Percentiles rank a stretch among this genome's conserved stretches.
phyloP scores from a whole-genome alignment of 2,888 invertebrate genomes.

The Neocrepidodera transversa region DNA sequence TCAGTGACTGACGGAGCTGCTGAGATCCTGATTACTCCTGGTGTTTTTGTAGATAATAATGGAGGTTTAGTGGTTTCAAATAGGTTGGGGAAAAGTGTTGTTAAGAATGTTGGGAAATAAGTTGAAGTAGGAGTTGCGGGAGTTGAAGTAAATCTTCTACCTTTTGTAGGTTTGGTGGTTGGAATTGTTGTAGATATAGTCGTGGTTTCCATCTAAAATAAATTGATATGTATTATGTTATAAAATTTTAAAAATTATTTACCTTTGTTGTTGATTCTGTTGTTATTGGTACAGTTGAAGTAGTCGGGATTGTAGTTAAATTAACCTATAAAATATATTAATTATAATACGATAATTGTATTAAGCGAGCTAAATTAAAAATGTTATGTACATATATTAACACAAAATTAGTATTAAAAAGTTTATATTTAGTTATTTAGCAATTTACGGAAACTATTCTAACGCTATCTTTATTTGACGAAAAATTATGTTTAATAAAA shows the following conservation, averaged over 20 bases:
- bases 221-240: constrained; percentile 15
- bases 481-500: no score
- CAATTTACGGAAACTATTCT: no score
- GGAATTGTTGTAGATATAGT: constrained; percentile 27
- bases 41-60: constrained; percentile 29
- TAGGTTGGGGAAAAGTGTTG: constrained; percentile 48
- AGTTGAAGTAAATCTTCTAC: constrained; percentile 40
- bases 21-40: constrained; percentile 25
- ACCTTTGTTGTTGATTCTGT: constrained; percentile 47
- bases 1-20: constrained; percentile 32
- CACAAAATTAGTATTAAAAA: no score
- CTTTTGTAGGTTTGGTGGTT: constrained; percentile 25
- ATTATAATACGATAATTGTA: neutral
- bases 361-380: no score
- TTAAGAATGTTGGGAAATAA: constrained; percentile 52
- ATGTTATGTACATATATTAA: no score
- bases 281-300: constrained; percentile 20
- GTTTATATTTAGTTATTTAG: no score
- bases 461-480: no score
- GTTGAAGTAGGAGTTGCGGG: constrained; percentile 46
- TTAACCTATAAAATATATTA: constrained; percentile 20
- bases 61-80: constrained; percentile 41
- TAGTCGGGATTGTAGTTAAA: constrained; percentile 19
- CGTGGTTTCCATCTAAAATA: constrained; percentile 27
- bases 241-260: constrained; percentile 26